phyloP scores from a whole-genome alignment of 2,888 invertebrate species.

The Drosophila parthenogenetica region DNA sequence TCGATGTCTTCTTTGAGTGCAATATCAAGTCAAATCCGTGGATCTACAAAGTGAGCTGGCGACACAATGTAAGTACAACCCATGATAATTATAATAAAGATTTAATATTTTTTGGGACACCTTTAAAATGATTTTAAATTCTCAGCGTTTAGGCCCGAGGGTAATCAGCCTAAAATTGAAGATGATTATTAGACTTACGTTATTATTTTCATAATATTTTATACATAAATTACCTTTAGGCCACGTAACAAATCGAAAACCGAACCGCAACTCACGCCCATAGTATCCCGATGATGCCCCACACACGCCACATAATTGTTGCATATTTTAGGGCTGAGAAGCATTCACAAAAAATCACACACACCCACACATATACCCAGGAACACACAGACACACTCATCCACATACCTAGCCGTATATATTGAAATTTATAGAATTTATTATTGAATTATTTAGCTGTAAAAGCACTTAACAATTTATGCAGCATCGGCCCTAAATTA shows the following conservation, averaged over 20 bases:
- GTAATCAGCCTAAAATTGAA: constrained; percentile 38
- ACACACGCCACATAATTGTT: constrained; percentile 66
- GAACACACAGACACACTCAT: not conserved
- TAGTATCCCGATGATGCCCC: constrained; percentile 4
- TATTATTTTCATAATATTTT: constrained; percentile 74
- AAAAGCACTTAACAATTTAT: constrained; percentile 79
- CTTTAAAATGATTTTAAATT: constrained; percentile 33
- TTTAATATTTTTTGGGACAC: not conserved
- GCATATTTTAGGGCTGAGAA: constrained; percentile 70
- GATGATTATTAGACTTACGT: constrained; percentile 46
- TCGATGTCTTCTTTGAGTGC: constrained; percentile 96
- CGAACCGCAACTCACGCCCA: constrained; percentile 34
- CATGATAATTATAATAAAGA: not conserved
- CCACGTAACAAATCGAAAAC: constrained; percentile 57
- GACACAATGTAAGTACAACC: constrained; percentile 89
- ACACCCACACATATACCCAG: not conserved
- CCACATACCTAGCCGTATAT: constrained; percentile 10
- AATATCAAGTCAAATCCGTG: constrained; percentile 95
- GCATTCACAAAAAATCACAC: constrained; percentile 36
- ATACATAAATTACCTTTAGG: constrained; percentile 76
- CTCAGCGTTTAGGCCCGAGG: constrained; percentile 10
- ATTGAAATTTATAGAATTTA: constrained; percentile 61
- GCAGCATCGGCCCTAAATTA: constrained; percentile 70
- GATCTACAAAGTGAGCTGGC: constrained; percentile 92
- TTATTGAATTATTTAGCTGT: constrained; percentile 75